Base-by-base conservation (phyloP, 2,888 invertebrate species). In the Brachyptera putata region DNA sequence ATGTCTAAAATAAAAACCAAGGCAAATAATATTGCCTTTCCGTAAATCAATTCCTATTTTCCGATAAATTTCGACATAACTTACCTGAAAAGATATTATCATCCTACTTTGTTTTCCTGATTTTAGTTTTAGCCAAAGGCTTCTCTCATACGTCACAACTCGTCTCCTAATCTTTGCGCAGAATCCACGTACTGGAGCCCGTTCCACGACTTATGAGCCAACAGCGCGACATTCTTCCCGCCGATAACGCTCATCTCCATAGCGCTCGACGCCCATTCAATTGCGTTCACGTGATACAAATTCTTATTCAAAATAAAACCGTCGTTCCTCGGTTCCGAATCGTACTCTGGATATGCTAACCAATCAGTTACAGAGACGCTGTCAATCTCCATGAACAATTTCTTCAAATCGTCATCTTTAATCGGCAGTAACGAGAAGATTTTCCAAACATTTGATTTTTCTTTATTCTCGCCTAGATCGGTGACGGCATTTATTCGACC, bases 181-280 rank as follows among this genome's bases (percentile, higher is more conserved):
- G 53, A 16, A 18, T 53, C 34, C 21, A 34, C 30, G 7, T 18
- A 18, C 1, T 16, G 34, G 7, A 50, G 16, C 3, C 37, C 30
- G 53, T 25, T 24, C 63, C 61, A 64, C 14, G 18, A n/a, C 13
- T 79, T 76, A 63, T 74, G 71, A 0, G 79, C 76, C 46, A 84
- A 70, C 55, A 82, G 71, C 9, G 84, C 85, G 24, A 80, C 79
- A 72, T 86, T 86, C 68, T 78, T 77, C 2, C 78, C 84, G 41
- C 78, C 78, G 61, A 85, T 79, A 5, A 77, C 76, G 69, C 79
- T 79, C 83, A 84, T 85, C 74, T 85, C 85, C 80, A 85, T 85
- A 0, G 84, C 83, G 69, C 84, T 84, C 1, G 84, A 83, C 1
- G 80, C 79, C 78, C 80, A 79, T 70, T 86, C 85, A 56, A 85